phyloP scores from a whole-genome alignment of 2,113 vertebrate species.

The Macrotis lagotis region DNA sequence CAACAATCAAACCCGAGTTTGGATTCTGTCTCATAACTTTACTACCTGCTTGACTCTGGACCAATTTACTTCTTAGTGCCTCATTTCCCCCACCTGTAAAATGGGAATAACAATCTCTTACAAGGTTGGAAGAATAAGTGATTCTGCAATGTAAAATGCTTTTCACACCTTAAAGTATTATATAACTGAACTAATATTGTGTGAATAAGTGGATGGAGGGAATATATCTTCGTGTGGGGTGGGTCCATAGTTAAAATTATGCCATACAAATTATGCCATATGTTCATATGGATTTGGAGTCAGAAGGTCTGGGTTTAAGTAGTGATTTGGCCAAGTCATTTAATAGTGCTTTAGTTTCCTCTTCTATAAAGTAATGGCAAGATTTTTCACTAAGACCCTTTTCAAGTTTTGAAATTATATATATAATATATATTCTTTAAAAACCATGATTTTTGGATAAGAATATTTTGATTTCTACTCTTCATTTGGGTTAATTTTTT shows the following conservation, averaged over 20 bases:
- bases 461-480: background rate
- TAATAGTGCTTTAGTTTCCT: background rate
- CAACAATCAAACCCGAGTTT: background rate
- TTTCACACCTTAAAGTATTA: background rate
- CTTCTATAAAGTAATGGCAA: conserved; percentile 14
- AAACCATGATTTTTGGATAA: background rate
- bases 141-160: too few relatives aligned
- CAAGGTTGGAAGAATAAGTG: background rate
- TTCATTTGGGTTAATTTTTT: background rate
- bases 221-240: background rate
- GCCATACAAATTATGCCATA: background rate
- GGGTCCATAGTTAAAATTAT: background rate
- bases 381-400: background rate
- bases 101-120: background rate
- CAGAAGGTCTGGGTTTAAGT: conserved; percentile 3
- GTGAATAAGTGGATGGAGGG: background rate
- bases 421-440: background rate
- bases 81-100: background rate
- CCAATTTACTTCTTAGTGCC: background rate
- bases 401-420: background rate
- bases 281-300: conserved; percentile 18
- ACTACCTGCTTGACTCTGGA: background rate
- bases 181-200: background rate
- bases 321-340: conserved; percentile 34
- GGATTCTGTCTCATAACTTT: background rate